Conservation (phyloP, 1,140 invertebrate genomes). For the Aphaenogaster floridana region DNA sequence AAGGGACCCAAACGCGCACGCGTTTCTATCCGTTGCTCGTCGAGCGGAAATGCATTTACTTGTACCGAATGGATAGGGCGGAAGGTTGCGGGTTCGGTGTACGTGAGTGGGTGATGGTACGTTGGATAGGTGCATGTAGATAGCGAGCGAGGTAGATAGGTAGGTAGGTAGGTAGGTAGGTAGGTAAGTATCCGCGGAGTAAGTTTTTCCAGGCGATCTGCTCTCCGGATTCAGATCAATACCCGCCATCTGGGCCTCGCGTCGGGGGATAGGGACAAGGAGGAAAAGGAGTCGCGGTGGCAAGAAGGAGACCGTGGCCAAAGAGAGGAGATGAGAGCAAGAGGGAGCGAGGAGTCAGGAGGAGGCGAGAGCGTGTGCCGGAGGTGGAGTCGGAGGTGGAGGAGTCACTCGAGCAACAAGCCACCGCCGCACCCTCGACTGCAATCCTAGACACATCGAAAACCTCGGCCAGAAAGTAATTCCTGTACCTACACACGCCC, state of each 20-base stretch:
- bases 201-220: conserved; percentile 85
- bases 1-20: conserved; percentile 33
- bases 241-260: conserved; percentile 83
- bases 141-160: conserved; percentile 67
- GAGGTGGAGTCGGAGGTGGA: conserved; percentile 79
- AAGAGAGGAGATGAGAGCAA: conserved; percentile 60
- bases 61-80: conserved; percentile 46
- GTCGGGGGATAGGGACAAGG: conserved; percentile 75
- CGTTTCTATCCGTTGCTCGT: conserved; percentile 62
- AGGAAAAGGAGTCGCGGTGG: conserved; percentile 67
- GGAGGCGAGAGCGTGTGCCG: conserved; percentile 72
- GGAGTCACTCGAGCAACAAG: conserved; percentile 85
- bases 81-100: conserved; percentile 68
- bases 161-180: conserved; percentile 65
- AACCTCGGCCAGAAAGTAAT: conserved; percentile 75
- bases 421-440: conserved; percentile 81
- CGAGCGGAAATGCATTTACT: conserved; percentile 73
- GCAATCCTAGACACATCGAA: conserved; percentile 78
- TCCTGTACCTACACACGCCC: conserved; percentile 70
- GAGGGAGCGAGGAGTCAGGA: conserved; percentile 49
- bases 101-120: conserved; percentile 73
- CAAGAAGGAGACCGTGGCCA: conserved; percentile 51
- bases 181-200: conserved; percentile 79
- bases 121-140: conserved; percentile 71
- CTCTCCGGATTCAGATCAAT: conserved; percentile 86